Evolutionary conservation across 2,797 vertebrate species (phyloP).

Genomic region (Trachurus trachurus): DNA sequence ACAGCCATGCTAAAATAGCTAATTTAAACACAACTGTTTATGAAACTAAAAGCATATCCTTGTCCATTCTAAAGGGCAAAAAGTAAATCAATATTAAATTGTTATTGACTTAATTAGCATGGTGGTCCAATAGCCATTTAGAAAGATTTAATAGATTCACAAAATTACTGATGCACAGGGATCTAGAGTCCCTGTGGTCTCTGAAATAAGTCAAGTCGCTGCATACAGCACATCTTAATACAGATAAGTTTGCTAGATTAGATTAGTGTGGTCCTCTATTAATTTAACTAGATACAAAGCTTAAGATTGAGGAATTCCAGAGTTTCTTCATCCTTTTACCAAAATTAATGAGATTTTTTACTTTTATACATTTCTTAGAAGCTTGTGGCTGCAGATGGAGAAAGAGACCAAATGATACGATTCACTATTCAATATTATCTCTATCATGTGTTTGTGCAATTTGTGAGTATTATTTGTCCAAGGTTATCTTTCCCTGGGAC

Average conservation of each 20-base stretch:
- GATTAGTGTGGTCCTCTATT: background rate
- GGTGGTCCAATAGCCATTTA: no score
- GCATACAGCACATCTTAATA: background rate
- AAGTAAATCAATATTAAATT: no score
- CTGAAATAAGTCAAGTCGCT: conserved; percentile 3
- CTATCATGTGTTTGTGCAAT: conserved; percentile 29
- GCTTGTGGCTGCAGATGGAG: conserved; percentile 41
- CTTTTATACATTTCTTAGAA: conserved; percentile 54
- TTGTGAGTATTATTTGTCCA: conserved; percentile 55
- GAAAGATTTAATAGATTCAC: no score
- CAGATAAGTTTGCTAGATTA: background rate
- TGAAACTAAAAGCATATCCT: no score
- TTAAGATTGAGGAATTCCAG: conserved; percentile 4
- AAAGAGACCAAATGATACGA: conserved; percentile 40
- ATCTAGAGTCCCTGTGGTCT: background rate
- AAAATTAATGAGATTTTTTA: conserved; percentile 59
- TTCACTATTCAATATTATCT: conserved; percentile 48
- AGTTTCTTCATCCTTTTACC: conserved; percentile 43
- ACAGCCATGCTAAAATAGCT: no score
- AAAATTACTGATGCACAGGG: background rate
- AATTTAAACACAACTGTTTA: no score
- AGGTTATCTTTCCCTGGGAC: conserved; percentile 61
- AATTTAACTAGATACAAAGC: conserved; percentile 27
- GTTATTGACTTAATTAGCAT: no score
- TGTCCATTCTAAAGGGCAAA: no score